Base-by-base conservation (phyloP, 2,113 vertebrate species). In the Pardalotus punctatus region DNA sequence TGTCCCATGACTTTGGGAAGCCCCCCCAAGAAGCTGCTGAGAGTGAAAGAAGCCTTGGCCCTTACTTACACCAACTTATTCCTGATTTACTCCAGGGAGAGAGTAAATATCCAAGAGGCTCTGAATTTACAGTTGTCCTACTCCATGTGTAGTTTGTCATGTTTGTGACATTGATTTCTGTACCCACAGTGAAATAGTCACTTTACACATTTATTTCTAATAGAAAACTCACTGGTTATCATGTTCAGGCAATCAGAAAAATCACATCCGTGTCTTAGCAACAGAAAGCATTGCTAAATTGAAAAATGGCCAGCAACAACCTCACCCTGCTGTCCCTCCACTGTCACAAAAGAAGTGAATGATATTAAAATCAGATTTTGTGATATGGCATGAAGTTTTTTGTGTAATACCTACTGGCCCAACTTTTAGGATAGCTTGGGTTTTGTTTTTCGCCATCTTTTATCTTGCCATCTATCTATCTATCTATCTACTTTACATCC, bases 251-350 rank as follows among this genome's bases (percentile, higher is more conserved):
- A 90, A 89, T 93, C 77, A 77, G 53, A 78, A 81, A 95, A 86
- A 83, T 64, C 76, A 64, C 43, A 60, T 57, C 54, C 82, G 56
- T 96, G 90, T 96, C 95, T 96, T 96, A 97, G 96, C 94, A 98
- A 97, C 86, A 94, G 92, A 93, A 97, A 85, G 53, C 57, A 29
- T 73, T 77, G 19, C 77, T 82, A 84, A 97, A 93, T 31, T 81
- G 67, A 74, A 88, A 96, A 96, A 77, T 24, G 36, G 29, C 78
- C 76, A 80, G 77, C 71, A 96, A 36, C 77, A 90, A 69, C 78
- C 48, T 83, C 58, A 50, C 29, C 11, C 65, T 66, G 17, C 48
- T 90, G 38, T 60, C 65, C 72, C 62, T 90, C 42, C 65, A 69
- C n/a, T 38, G 64, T 65, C 50, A 94, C 80, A 76, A 31, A 51